These are phyloP conservation scores for Leiothrix lutea DNA, from an alignment of 2,113 vertebrate species.

Conservation along the genomic window DNA sequence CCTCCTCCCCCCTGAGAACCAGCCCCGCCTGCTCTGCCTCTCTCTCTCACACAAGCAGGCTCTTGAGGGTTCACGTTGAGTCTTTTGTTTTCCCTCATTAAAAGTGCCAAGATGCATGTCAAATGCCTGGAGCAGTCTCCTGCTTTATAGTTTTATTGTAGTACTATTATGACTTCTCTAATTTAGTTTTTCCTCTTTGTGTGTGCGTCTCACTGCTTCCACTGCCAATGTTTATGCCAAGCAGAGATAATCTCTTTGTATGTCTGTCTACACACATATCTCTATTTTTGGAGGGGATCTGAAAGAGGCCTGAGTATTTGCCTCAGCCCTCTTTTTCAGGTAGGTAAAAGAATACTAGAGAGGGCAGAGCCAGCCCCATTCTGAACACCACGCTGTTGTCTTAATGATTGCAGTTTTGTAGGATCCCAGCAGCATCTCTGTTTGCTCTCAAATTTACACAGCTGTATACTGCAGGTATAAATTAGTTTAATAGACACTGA, in stretches of 20 bases:
- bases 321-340: not conserved
- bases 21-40: not conserved
- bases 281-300: not conserved
- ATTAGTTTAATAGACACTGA: not conserved
- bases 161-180: conserved; percentile 56
- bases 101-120: conserved; percentile 64
- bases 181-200: conserved; percentile 56
- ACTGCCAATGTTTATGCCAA: not conserved
- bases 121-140: conserved; percentile 64
- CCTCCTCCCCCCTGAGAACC: not conserved
- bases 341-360: not conserved
- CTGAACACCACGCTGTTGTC: not conserved
- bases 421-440: not conserved
- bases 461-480: not conserved
- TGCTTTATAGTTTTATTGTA: conserved; percentile 63
- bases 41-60: not conserved
- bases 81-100: conserved; percentile 62
- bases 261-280: not conserved
- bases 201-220: not conserved
- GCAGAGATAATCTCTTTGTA: not conserved
- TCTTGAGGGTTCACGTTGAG: not conserved
- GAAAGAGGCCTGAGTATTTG: not conserved
- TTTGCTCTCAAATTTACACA: not conserved
- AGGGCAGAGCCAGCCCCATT: not conserved
- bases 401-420: not conserved